Percentiles rank a stretch among this genome's conserved stretches.
Evolutionary conservation across 2,888 invertebrate species (phyloP).

Genomic region (Dendrolimus pini): DNA sequence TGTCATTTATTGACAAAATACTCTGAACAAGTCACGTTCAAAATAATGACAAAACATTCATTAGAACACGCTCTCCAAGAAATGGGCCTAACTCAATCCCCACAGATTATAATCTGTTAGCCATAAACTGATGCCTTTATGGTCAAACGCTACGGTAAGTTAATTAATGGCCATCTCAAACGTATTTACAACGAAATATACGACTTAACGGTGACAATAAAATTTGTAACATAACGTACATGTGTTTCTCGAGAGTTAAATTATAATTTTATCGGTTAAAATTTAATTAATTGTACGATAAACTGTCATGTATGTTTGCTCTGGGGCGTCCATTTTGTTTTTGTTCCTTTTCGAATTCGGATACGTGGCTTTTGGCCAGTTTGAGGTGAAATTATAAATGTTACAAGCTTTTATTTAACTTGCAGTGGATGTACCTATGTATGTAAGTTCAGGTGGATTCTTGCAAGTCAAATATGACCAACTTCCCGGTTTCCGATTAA

Average conservation of each 20-base stretch:
- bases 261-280: constrained; percentile 47
- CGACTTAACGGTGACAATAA: constrained; percentile 38
- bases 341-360: background rate
- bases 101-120: constrained; percentile 39
- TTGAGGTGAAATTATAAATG: too few species aligned
- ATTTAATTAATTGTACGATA: constrained; percentile 48
- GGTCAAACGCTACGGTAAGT: constrained; percentile 38
- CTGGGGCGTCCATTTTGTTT: constrained; percentile 6
- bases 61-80: constrained; percentile 2
- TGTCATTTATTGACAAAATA: too few species aligned
- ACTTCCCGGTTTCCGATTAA: too few species aligned
- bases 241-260: constrained; percentile 40
- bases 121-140: constrained; percentile 54
- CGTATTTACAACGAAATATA: constrained; percentile 56
- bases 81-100: constrained; percentile 29
- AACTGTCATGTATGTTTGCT: constrained; percentile 26
- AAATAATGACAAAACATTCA: too few species aligned
- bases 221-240: constrained; percentile 48
- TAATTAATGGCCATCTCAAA: constrained; percentile 61
- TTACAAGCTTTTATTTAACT: too few species aligned
- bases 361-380: too few species aligned
- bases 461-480: too few species aligned
- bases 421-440: too few species aligned
- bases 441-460: too few species aligned
- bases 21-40: too few species aligned